These are phyloP conservation scores for Campopleginae sp. DNA, from an alignment of 2,888 invertebrate genomes.

Conservation along the genomic window DNA sequence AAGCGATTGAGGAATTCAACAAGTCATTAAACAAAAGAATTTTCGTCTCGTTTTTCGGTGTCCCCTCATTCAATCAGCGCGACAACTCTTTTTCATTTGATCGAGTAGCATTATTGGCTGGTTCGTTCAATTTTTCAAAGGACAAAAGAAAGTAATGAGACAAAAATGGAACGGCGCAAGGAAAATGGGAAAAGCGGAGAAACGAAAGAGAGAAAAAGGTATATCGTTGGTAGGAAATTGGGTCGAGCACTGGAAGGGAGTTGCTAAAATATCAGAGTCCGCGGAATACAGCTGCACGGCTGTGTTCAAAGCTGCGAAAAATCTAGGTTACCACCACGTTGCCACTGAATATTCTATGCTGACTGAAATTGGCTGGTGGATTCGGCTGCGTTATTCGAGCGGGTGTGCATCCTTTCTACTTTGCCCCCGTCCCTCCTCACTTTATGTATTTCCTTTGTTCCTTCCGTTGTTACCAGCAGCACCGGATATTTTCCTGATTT, in stretches of 20 bases:
- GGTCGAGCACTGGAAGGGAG: constrained; percentile 29
- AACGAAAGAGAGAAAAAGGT: constrained; percentile 10
- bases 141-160: constrained; percentile 48
- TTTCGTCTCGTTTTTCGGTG: not conserved
- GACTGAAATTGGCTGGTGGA: constrained; percentile 58
- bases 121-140: constrained; percentile 13
- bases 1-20: not conserved
- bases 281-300: constrained; percentile 23
- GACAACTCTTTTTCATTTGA: not conserved
- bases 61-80: constrained; percentile 3
- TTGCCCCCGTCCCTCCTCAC: constrained; percentile 17
- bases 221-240: constrained; percentile 20
- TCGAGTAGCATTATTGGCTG: constrained; percentile 2
- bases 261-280: constrained; percentile 58
- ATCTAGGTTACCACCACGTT: constrained; percentile 63
- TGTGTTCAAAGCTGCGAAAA: constrained; percentile 51
- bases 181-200: not conserved
- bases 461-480: constrained; percentile 22
- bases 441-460: constrained; percentile 48
- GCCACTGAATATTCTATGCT: constrained; percentile 66
- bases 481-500: constrained; percentile 42
- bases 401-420: constrained; percentile 20
- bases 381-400: constrained; percentile 55
- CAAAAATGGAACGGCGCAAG: constrained; percentile 34
- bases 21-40: not conserved